phyloP scores from a whole-genome alignment of 1,140 invertebrate genomes.

The Listronotus bonariensis region DNA sequence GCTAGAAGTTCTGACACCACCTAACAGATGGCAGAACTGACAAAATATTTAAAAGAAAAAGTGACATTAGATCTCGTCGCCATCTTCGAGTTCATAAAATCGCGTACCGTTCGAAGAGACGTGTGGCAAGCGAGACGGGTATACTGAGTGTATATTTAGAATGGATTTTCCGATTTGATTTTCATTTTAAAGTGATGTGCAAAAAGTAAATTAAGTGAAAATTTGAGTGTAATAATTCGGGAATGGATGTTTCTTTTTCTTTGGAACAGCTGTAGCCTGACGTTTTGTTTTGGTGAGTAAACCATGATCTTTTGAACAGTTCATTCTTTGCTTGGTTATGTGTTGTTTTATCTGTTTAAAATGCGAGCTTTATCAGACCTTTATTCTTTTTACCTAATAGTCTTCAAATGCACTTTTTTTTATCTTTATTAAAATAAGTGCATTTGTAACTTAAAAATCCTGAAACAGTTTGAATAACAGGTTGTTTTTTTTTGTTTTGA shows the following conservation, averaged over 20 bases:
- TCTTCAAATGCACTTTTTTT: neutral
- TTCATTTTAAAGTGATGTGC: conserved; percentile 38
- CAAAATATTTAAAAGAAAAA: conserved; percentile 8
- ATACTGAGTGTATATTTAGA: conserved; percentile 40
- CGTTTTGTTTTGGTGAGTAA: conserved; percentile 30
- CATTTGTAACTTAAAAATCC: neutral
- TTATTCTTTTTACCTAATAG: neutral
- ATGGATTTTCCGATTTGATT: conserved; percentile 32
- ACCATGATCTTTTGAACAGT: neutral
- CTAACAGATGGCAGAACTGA: conserved; percentile 3
- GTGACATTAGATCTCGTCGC: conserved; percentile 32
- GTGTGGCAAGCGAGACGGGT: conserved; percentile 42
- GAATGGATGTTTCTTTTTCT: conserved; percentile 25
- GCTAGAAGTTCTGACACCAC: neutral
- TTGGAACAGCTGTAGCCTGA: conserved; percentile 28
- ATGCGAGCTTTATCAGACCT: conserved; percentile 2
- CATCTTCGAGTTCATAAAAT: conserved; percentile 40
- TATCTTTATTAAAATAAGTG: neutral
- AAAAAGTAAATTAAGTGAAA: conserved; percentile 36
- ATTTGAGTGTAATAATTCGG: conserved; percentile 30
- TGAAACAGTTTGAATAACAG: conserved; percentile 2
- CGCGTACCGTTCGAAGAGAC: conserved; percentile 29
- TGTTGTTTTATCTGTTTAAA: conserved; percentile 17
- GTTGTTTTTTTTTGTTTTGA: conserved; percentile 23
- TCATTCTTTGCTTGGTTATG: conserved; percentile 20